Percentiles rank a stretch among this genome's conserved stretches.
These are phyloP conservation scores for Eumaeus atala DNA, from an alignment of 1,140 invertebrate species.

Conservation along the genomic window DNA sequence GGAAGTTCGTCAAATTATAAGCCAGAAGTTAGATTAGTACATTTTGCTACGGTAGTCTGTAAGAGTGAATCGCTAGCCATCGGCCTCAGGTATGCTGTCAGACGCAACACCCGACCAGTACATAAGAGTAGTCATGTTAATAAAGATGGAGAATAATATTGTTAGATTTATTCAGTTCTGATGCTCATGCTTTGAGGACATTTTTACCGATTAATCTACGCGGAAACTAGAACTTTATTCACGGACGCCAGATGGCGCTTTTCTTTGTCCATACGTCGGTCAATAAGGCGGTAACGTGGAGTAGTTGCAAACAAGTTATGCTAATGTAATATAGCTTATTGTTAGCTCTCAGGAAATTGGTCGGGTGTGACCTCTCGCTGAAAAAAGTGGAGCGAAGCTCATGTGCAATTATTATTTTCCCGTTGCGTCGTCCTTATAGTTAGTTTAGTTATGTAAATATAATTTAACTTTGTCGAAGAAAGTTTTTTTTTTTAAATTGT, in stretches of 20 bases:
- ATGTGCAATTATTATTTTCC: conserved; percentile 71
- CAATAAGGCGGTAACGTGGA: too few relatives aligned
- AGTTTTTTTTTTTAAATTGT: conserved; percentile 49
- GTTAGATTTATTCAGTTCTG: too few relatives aligned
- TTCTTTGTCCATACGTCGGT: too few relatives aligned
- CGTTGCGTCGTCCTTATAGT: conserved; percentile 62
- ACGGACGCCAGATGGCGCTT: too few relatives aligned
- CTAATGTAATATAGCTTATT: conserved; percentile 14
- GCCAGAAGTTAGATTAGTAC: conserved; percentile 62
- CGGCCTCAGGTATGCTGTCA: conserved; percentile 10
- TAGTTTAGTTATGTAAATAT: conserved; percentile 70
- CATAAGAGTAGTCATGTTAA: too few relatives aligned
- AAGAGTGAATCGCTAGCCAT: conserved; percentile 13
- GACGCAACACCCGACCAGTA: conserved; percentile 25
- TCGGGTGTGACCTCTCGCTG: conserved; percentile 42
- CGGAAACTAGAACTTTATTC: too few relatives aligned
- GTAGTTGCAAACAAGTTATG: too few relatives aligned
- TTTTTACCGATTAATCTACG: too few relatives aligned
- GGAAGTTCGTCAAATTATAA: conserved; percentile 25
- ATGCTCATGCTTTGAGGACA: too few relatives aligned
- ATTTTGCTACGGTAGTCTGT: conserved; percentile 23
- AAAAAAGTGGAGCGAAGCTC: conserved; percentile 16
- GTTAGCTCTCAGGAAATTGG: conserved; percentile 50
- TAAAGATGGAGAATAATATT: too few relatives aligned
- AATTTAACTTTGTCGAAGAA: conserved; percentile 61